Percentiles rank a stretch among this genome's conserved stretches.
phyloP scores from a whole-genome alignment of 2,797 vertebrate genomes.

The Argentina silus region DNA sequence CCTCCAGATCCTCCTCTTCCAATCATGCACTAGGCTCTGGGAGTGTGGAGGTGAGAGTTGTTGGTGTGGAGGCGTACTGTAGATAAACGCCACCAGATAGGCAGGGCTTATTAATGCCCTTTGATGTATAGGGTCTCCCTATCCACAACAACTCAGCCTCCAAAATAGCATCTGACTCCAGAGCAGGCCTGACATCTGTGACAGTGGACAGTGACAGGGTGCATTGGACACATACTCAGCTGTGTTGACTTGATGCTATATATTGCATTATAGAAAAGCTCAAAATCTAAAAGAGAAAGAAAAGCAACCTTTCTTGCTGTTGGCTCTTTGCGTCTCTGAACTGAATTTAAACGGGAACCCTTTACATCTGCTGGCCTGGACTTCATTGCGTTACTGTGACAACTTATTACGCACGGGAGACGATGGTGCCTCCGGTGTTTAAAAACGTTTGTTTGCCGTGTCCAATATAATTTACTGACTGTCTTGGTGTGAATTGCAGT shows the following conservation, averaged over 20 bases:
- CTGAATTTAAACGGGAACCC: conserved; percentile 58
- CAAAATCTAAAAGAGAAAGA: neutral
- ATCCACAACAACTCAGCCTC: conserved; percentile 7
- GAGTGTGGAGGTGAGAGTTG: conserved; percentile 35
- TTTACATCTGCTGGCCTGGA: neutral
- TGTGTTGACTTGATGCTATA: neutral
- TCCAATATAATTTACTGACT: neutral
- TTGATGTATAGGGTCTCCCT: neutral
- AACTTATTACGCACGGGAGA: conserved; percentile 30
- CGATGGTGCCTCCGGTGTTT: neutral
- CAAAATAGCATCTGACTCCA: conserved; percentile 42
- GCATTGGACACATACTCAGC: neutral
- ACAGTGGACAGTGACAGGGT: neutral
- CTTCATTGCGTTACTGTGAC: conserved; percentile 14
- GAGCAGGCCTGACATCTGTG: conserved; percentile 25
- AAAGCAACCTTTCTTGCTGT: conserved; percentile 10
- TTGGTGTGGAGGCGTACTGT: conserved; percentile 42
- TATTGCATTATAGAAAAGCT: neutral
- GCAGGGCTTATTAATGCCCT: conserved; percentile 17
- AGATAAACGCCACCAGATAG: conserved; percentile 25
- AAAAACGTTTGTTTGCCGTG: neutral
- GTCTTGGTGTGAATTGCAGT: no score
- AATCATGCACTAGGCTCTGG: conserved; percentile 22
- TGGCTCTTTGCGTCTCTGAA: conserved; percentile 45
- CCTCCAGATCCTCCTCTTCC: conserved; percentile 28